phyloP scores from a whole-genome alignment of 1,140 invertebrate genomes.

The Brachionus paranguensis region DNA sequence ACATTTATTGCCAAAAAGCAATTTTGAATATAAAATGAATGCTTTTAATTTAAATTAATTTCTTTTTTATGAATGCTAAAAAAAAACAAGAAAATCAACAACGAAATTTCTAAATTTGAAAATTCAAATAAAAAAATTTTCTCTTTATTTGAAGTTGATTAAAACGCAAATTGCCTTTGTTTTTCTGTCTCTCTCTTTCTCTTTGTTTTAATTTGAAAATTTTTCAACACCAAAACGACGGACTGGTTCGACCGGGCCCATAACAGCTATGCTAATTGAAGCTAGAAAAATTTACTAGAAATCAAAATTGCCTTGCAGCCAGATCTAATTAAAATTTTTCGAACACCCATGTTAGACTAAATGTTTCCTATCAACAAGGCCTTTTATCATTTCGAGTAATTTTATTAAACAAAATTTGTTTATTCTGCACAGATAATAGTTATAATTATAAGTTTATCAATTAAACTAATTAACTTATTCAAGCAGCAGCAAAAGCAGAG shows the following conservation, averaged over 20 bases:
- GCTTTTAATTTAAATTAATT: constrained; percentile 26
- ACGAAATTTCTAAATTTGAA: background rate
- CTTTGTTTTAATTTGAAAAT: background rate
- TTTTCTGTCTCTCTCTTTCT: background rate
- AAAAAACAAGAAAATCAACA: background rate
- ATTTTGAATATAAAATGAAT: background rate
- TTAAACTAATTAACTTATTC: constrained; percentile 23
- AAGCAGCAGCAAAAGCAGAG: background rate
- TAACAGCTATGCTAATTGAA: background rate
- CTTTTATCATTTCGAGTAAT: background rate
- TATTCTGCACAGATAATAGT: background rate
- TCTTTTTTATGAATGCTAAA: background rate
- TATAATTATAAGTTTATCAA: background rate
- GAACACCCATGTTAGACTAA: background rate
- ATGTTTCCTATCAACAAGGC: background rate
- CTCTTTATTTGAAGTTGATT: background rate
- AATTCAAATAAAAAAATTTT: background rate
- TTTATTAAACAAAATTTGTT: constrained; percentile 9
- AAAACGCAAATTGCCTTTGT: constrained; percentile 28
- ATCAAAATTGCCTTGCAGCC: background rate
- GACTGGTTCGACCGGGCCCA: background rate
- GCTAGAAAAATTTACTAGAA: background rate
- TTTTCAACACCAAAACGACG: background rate
- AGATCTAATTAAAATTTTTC: background rate
- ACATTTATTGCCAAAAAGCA: background rate